Percentiles rank a stretch among this genome's conserved stretches.
These are phyloP conservation scores for Laticauda laticaudata DNA, from an alignment of 2,113 vertebrate genomes.

Conservation along the genomic window DNA sequence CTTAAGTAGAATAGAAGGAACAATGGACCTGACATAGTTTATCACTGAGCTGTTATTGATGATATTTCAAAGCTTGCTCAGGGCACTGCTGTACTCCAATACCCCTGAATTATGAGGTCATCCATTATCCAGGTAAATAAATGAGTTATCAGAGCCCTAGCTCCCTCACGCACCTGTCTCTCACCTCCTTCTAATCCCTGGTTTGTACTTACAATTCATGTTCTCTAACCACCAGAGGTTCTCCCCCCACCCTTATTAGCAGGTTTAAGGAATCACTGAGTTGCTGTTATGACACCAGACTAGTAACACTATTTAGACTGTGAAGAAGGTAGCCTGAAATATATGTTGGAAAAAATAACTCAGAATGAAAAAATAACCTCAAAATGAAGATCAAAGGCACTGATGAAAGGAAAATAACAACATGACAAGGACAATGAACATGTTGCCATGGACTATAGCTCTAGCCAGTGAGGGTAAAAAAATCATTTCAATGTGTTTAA, in stretches of 20 bases:
- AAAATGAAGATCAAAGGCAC: background rate
- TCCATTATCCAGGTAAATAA: constrained; percentile 35
- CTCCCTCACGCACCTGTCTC: background rate
- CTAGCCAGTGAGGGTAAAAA: background rate
- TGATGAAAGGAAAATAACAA: background rate
- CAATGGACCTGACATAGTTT: constrained; percentile 15
- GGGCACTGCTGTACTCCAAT: constrained; percentile 14
- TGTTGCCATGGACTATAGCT: background rate
- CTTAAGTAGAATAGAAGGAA: constrained; percentile 1
- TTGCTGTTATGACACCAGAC: background rate
- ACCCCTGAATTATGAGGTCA: constrained; percentile 19
- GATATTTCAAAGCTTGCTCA: constrained; percentile 10
- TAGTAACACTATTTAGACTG: background rate
- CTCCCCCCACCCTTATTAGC: background rate
- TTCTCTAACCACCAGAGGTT: background rate
- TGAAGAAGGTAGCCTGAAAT: background rate
- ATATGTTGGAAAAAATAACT: background rate
- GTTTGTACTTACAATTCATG: constrained; percentile 1
- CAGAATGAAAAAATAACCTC: background rate
- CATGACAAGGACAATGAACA: background rate
- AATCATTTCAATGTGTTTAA: background rate
- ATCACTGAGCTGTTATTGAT: constrained; percentile 13
- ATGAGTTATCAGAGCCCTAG: background rate
- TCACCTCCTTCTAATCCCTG: background rate
- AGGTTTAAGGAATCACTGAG: background rate